Conservation (phyloP, 2,113 vertebrate genomes). For the Apeltes quadracus region DNA sequence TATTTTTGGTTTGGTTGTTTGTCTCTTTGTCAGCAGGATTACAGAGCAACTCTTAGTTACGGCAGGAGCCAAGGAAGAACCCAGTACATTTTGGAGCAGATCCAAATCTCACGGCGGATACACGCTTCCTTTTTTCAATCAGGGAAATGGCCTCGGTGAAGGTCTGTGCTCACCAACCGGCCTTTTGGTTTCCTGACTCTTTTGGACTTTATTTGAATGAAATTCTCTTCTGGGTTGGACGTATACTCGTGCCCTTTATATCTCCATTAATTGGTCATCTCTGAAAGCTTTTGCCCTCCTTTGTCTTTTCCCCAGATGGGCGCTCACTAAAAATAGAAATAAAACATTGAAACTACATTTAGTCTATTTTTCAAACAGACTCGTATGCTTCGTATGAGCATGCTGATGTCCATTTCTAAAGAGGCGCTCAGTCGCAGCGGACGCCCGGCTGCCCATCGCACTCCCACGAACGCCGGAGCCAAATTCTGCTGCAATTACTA, state of each 20-base stretch:
- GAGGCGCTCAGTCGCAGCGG: constrained; percentile 29
- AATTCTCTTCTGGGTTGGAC: neutral
- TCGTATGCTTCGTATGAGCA: constrained; percentile 21
- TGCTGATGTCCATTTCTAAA: constrained; percentile 48
- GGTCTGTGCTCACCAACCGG: neutral
- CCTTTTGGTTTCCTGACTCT: neutral
- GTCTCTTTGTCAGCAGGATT: neutral
- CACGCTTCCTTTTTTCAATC: neutral
- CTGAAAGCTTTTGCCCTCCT: neutral
- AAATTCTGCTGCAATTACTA: constrained; percentile 67
- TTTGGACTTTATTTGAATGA: neutral
- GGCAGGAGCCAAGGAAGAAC: neutral
- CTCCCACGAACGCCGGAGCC: constrained; percentile 58
- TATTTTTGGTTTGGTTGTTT: neutral
- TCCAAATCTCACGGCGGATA: neutral
- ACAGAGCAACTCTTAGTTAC: neutral
- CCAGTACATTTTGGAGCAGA: neutral
- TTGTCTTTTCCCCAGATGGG: neutral
- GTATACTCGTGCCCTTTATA: neutral
- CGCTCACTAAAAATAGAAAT: constrained; percentile 12
- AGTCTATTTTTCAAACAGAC: neutral
- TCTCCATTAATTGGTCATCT: neutral
- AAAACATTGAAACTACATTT: constrained; percentile 17
- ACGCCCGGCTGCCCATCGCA: constrained; percentile 50
- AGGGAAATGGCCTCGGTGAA: neutral